Conservation (phyloP, 2,113 vertebrate species). For the Dunckerocampus dactyliophorus region DNA sequence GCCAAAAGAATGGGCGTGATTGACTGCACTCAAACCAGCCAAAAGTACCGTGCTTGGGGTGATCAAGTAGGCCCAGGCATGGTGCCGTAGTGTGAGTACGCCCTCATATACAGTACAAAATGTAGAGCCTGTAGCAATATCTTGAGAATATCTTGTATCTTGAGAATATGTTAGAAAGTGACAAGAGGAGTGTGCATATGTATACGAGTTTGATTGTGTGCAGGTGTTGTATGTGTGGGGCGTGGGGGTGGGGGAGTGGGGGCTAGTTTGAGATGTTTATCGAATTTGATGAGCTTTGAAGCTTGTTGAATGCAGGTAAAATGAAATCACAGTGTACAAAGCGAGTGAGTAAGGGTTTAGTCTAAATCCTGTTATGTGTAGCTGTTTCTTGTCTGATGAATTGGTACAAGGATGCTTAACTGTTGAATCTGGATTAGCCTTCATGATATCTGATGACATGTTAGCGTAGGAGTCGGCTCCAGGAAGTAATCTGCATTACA, state of each 20-base stretch:
- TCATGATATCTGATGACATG: constrained; percentile 34
- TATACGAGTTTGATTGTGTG: background rate
- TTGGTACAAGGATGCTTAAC: constrained; percentile 35
- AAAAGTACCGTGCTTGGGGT: too few relatives aligned
- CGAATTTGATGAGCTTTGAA: constrained; percentile 24
- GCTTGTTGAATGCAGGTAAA: constrained; percentile 32
- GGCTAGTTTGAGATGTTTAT: background rate
- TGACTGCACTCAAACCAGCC: too few relatives aligned
- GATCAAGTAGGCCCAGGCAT: too few relatives aligned
- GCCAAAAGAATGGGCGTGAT: too few relatives aligned
- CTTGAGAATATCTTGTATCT: too few relatives aligned
- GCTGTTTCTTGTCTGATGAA: constrained; percentile 17
- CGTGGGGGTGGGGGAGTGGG: too few relatives aligned
- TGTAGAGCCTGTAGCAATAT: too few relatives aligned
- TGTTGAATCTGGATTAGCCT: constrained; percentile 40
- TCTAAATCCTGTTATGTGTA: constrained; percentile 25
- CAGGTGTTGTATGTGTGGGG: background rate
- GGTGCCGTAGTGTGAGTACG: too few relatives aligned
- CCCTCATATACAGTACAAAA: too few relatives aligned
- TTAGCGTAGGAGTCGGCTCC: constrained; percentile 44
- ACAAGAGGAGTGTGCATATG: background rate
- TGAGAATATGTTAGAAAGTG: too few relatives aligned
- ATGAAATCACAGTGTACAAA: constrained; percentile 28
- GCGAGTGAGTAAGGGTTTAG: constrained; percentile 12
- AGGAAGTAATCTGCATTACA: constrained; percentile 41